A percentile compares a stretch with the other conserved stretches of the same genome.
These are phyloP conservation scores for Athrips mouffetella DNA, from an alignment of 2,888 invertebrate species.

Conservation along the genomic window DNA sequence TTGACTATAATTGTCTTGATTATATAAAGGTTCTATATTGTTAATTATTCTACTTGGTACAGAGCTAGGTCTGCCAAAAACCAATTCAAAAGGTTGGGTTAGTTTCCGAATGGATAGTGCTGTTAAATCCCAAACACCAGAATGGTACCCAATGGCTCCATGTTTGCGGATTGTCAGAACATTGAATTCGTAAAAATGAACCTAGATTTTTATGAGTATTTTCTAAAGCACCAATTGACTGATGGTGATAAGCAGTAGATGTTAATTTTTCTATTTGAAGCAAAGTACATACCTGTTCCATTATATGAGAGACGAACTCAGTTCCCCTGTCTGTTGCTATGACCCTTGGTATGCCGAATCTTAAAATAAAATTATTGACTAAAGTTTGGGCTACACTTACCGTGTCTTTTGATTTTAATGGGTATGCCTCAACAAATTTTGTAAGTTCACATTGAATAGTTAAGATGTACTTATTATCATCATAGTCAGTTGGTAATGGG, in stretches of 20 bases:
- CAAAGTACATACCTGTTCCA: background rate
- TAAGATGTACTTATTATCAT: conserved; percentile 22
- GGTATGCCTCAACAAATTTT: conserved; percentile 15
- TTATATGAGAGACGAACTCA: background rate
- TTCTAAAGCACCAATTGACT: background rate
- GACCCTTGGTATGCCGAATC: background rate
- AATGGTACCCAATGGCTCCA: background rate
- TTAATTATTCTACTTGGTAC: background rate
- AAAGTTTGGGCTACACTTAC: background rate
- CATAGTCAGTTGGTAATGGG: conserved; percentile 20
- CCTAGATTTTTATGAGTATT: background rate
- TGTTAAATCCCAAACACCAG: background rate
- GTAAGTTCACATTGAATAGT: conserved; percentile 27
- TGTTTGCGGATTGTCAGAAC: background rate
- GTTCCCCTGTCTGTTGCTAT: background rate
- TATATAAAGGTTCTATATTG: background rate
- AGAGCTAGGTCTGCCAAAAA: background rate
- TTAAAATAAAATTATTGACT: background rate
- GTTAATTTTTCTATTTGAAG: background rate
- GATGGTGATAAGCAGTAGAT: background rate
- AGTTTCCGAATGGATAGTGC: background rate
- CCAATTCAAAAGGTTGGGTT: background rate
- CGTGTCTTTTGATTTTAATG: background rate
- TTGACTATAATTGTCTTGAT: background rate
- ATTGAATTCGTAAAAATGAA: background rate